Conservation (phyloP, 1,140 invertebrate species). For the Bombus sibiricus region DNA sequence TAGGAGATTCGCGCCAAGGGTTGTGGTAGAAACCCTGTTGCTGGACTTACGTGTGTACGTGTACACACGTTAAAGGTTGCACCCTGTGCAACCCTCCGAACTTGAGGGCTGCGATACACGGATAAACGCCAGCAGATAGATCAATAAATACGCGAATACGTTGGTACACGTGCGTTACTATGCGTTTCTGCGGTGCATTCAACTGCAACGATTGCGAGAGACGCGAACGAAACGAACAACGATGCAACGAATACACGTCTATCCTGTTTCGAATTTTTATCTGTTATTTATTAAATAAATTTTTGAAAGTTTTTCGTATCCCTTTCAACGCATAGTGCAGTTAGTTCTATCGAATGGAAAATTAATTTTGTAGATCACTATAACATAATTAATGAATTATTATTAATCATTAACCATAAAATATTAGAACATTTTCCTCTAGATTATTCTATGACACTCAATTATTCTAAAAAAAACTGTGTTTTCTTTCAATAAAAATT, state of each 20-base stretch:
- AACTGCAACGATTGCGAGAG: neutral
- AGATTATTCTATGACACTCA: too few relatives aligned
- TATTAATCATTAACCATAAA: too few relatives aligned
- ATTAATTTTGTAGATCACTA: too few relatives aligned
- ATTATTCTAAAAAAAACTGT: neutral
- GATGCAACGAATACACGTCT: neutral
- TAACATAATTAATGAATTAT: too few relatives aligned
- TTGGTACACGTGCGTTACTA: neutral
- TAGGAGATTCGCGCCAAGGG: conserved; percentile 18
- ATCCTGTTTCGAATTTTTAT: neutral
- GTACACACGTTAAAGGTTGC: conserved; percentile 7
- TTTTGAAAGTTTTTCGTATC: neutral
- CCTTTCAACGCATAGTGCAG: too few relatives aligned
- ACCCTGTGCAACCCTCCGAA: conserved; percentile 36
- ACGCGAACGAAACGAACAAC: neutral
- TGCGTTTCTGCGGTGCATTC: neutral
- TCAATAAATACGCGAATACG: conserved; percentile 30
- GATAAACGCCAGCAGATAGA: conserved; percentile 36
- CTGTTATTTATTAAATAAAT: neutral
- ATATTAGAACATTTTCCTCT: too few relatives aligned
- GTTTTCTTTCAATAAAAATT: too few relatives aligned
- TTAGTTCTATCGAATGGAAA: too few relatives aligned
- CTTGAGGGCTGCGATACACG: neutral
- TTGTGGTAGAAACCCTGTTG: conserved; percentile 27
- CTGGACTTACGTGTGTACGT: neutral